A percentile compares a stretch with the other conserved stretches of the same genome.
These are phyloP conservation scores for Tyrannus savana DNA, from an alignment of 2,113 vertebrate species.

Conservation along the genomic window DNA sequence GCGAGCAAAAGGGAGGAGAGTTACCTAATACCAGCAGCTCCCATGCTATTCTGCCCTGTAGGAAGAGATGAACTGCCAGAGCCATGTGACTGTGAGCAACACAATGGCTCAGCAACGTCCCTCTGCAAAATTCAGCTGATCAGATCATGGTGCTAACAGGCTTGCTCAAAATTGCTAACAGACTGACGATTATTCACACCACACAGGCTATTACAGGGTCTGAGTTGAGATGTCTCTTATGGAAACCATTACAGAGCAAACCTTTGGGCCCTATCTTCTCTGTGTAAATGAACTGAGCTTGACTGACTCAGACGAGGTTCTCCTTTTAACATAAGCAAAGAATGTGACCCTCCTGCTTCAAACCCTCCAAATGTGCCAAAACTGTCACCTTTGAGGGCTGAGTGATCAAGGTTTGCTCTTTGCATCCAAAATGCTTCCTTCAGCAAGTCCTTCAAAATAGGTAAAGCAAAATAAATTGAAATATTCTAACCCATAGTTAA, in stretches of 20 bases:
- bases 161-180: slow-evolving; percentile 36
- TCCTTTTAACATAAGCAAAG: neutral
- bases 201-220: neutral
- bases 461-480: slow-evolving; percentile 9
- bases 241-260: slow-evolving; percentile 45
- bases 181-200: neutral
- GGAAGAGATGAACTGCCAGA: neutral
- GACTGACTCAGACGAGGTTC: neutral
- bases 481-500: neutral
- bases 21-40: neutral
- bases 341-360: neutral
- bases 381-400: neutral
- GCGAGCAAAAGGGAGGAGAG: neutral
- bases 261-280: neutral
- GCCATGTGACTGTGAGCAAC: neutral
- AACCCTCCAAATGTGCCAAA: neutral
- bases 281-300: neutral
- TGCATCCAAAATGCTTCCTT: neutral
- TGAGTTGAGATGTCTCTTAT: neutral
- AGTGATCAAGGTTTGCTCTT: neutral
- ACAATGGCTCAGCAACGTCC: rapidly evolving
- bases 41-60: rapidly evolving
- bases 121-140: neutral
- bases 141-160: neutral
- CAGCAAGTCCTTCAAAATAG: neutral